phyloP scores from a whole-genome alignment of 2,797 vertebrate genomes.

The Syngnathus rostellatus region DNA sequence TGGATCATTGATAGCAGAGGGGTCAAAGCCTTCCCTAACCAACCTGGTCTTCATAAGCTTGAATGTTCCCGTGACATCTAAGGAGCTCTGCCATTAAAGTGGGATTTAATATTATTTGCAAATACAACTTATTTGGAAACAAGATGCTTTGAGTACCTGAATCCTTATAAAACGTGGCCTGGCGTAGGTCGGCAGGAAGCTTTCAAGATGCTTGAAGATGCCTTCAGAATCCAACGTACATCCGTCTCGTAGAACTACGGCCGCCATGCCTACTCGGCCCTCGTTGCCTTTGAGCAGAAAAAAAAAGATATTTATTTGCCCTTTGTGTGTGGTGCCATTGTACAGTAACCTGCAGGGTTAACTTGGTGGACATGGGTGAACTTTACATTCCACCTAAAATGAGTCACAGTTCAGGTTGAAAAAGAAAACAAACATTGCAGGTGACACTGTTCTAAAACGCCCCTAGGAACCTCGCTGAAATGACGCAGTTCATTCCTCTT shows the following conservation, averaged over 20 bases:
- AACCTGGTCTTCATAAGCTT: constrained; percentile 73
- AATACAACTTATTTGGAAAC: background rate
- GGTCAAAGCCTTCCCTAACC: constrained; percentile 72
- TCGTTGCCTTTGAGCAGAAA: constrained; percentile 65
- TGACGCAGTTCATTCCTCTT: background rate
- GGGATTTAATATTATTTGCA: background rate
- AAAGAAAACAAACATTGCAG: background rate
- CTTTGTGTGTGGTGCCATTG: background rate
- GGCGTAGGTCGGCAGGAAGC: constrained; percentile 70
- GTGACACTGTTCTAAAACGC: background rate
- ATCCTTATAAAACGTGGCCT: constrained; percentile 76
- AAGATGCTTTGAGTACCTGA: constrained; percentile 59
- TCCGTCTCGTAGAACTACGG: constrained; percentile 62
- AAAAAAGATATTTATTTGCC: background rate
- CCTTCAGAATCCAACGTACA: constrained; percentile 61
- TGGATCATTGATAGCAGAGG: constrained; percentile 53
- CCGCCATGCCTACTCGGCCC: constrained; percentile 78
- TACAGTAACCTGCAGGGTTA: too few species aligned
- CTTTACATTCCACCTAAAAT: constrained; percentile 1
- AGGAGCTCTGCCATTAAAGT: constrained; percentile 48
- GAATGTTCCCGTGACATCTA: constrained; percentile 73
- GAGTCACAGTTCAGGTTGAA: background rate
- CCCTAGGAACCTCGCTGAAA: background rate
- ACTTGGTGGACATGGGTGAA: constrained; percentile 7
- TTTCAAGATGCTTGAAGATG: constrained; percentile 57